These are phyloP conservation scores for Ethmia dodecea DNA, from an alignment of 2,888 invertebrate species.

Conservation along the genomic window DNA sequence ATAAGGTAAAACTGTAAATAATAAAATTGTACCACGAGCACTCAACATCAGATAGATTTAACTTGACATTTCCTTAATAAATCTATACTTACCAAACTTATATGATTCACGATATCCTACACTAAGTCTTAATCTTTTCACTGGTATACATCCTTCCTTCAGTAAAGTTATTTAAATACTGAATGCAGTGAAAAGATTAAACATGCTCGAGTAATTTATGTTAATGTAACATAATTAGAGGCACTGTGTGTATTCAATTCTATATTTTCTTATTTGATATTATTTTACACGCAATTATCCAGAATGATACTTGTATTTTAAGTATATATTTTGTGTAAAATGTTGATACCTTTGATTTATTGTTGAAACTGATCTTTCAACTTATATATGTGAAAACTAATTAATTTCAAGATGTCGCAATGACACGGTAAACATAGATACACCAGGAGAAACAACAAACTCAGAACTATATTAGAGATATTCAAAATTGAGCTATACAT, in stretches of 20 bases:
- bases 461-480: slow-evolving; percentile 32
- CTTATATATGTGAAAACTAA: no score
- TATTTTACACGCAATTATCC: slow-evolving; percentile 54
- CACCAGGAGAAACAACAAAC: slow-evolving; percentile 5
- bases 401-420: no score
- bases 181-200: slow-evolving; percentile 63
- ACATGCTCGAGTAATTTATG: slow-evolving; percentile 73
- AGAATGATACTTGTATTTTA: slow-evolving; percentile 38
- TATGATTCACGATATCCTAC: slow-evolving; percentile 62
- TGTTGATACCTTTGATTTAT: background rate
- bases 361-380: no score
- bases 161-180: slow-evolving; percentile 13
- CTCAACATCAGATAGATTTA: slow-evolving; percentile 35
- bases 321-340: slow-evolving; percentile 30
- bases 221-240: slow-evolving; percentile 79
- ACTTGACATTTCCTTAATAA: slow-evolving; percentile 51
- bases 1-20: slow-evolving; percentile 20
- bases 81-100: slow-evolving; percentile 55
- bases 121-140: slow-evolving; percentile 67
- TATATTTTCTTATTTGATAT: slow-evolving; percentile 58
- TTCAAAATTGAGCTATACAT: slow-evolving; percentile 72
- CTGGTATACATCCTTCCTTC: slow-evolving; percentile 27
- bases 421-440: no score
- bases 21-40: slow-evolving; percentile 51
- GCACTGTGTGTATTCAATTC: slow-evolving; percentile 76